Evolutionary conservation across 2,888 invertebrate genomes (phyloP).

Genomic region (Coremacera marginata): DNA sequence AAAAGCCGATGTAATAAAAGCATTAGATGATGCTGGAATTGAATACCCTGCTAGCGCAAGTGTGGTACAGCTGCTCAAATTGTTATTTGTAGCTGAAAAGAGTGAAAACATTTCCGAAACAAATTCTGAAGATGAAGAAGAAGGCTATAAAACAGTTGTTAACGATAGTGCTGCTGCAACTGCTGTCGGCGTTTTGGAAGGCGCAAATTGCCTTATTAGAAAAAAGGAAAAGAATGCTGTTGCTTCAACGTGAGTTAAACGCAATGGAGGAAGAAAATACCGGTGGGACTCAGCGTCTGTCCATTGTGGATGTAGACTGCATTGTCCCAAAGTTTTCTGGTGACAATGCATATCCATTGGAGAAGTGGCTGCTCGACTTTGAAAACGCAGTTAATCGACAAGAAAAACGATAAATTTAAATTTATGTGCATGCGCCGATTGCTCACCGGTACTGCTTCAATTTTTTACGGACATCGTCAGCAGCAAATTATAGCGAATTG

Average conservation of each 20-base stretch:
- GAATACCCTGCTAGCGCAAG: not conserved
- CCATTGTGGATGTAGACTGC: constrained; percentile 22
- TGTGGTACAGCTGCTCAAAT: constrained; percentile 7
- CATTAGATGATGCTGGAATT: not conserved
- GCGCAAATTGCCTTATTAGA: not conserved
- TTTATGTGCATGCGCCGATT: constrained; percentile 5
- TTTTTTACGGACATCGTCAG: not conserved
- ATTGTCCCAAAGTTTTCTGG: constrained; percentile 29
- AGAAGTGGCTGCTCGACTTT: too few species aligned
- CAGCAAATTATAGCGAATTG: constrained; percentile 9
- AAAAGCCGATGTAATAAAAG: not conserved
- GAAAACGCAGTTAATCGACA: not conserved
- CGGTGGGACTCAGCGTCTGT: constrained; percentile 1
- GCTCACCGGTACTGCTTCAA: not conserved
- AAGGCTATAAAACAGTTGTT: not conserved
- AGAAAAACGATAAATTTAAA: not conserved
- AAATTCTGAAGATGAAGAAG: not conserved
- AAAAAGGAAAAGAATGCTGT: constrained; percentile 11
- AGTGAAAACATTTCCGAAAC: not conserved
- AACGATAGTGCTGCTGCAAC: not conserved
- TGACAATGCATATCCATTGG: constrained; percentile 8
- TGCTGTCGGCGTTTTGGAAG: not conserved
- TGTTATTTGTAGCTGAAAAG: not conserved
- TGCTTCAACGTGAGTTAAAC: constrained; percentile 1
- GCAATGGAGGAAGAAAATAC: constrained; percentile 5